Conservation (phyloP, 2,113 vertebrate genomes). For the Oreochromis tanganicae region DNA sequence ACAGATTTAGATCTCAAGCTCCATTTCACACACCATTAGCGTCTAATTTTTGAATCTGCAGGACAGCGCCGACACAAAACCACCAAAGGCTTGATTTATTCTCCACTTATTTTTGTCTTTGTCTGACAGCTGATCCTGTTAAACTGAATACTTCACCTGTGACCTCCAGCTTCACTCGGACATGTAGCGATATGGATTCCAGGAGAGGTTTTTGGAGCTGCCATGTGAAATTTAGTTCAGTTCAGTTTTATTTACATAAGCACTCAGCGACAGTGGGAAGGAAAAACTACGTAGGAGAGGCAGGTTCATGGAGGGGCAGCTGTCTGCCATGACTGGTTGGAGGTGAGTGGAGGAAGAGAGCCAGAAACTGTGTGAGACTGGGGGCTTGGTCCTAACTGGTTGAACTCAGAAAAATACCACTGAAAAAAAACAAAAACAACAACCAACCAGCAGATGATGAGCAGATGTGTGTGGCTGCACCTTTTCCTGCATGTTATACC, state of each 20-base stretch:
- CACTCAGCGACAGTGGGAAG: not conserved
- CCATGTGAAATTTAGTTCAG: not conserved
- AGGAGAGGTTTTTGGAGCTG: not conserved
- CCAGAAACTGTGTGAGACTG: not conserved
- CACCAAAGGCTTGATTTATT: not conserved
- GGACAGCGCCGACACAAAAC: not conserved
- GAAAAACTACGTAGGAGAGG: not conserved
- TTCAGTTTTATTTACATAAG: not conserved
- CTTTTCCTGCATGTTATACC: not conserved
- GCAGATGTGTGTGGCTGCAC: not conserved
- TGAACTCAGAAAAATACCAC: not conserved
- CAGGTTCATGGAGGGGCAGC: not conserved
- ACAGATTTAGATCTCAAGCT: not conserved
- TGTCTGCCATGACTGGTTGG: not conserved
- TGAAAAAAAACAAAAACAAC: not conserved
- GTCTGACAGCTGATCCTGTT: not conserved
- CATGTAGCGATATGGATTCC: not conserved
- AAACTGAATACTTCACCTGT: not conserved
- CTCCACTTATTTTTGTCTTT: not conserved
- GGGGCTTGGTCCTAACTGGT: not conserved
- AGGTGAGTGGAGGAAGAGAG: not conserved
- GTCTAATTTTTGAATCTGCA: not conserved
- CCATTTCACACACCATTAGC: not conserved
- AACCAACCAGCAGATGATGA: not conserved
- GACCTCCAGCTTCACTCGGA: not conserved